phyloP scores from a whole-genome alignment of 2,113 vertebrate species.

The Eira barbara region DNA sequence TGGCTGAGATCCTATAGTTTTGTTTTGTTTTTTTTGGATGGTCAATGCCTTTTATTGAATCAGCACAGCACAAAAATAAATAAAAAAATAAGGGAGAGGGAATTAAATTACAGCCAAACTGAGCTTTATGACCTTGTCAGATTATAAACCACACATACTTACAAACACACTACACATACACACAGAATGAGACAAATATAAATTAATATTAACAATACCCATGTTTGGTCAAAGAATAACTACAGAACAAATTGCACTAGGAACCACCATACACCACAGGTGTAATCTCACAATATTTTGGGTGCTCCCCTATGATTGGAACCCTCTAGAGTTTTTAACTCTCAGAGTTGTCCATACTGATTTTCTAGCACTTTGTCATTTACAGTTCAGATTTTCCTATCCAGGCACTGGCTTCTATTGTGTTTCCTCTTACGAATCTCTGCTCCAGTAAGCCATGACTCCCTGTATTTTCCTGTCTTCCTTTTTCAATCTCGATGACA shows the following conservation, averaged over 20 bases:
- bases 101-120: constrained; percentile 88
- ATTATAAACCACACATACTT: constrained; percentile 88
- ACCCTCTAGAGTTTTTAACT: not conserved
- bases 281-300: constrained; percentile 42
- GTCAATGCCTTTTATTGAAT: constrained; percentile 98
- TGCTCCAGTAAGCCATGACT: not conserved
- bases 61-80: constrained; percentile 99
- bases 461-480: not conserved
- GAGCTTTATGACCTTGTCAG: constrained; percentile 83
- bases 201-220: constrained; percentile 85
- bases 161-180: constrained; percentile 87
- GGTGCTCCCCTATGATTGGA: not conserved
- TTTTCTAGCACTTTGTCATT: not conserved
- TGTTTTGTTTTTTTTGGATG: constrained; percentile 79
- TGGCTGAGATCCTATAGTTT: not conserved
- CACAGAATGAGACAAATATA: constrained; percentile 87
- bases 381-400: not conserved
- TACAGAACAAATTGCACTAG: constrained; percentile 94
- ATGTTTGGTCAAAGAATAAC: constrained; percentile 93
- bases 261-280: constrained; percentile 84
- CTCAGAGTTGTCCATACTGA: not conserved
- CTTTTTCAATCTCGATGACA: not conserved
- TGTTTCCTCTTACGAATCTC: not conserved
- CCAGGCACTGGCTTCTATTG: not conserved
- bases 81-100: constrained; percentile 94